Percentiles rank a stretch among this genome's conserved stretches.
phyloP scores from a whole-genome alignment of 1,140 invertebrate species.

The Lanistes nyassanus region DNA sequence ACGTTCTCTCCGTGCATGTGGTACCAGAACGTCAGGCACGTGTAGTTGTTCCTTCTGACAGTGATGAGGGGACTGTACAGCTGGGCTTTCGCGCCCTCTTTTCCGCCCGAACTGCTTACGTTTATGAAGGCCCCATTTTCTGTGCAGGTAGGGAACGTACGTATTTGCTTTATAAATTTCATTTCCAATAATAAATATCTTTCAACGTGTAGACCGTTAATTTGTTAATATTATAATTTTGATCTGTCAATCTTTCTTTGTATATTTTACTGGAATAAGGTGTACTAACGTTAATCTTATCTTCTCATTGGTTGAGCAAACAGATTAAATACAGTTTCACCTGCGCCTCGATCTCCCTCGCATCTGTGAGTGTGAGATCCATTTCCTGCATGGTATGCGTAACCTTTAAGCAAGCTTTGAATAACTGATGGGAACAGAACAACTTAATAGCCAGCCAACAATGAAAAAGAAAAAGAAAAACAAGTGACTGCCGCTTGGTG shows the following conservation, averaged over 20 bases:
- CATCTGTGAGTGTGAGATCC: too few relatives aligned
- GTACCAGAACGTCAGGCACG: constrained; percentile 61
- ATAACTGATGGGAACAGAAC: too few relatives aligned
- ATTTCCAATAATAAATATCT: background rate
- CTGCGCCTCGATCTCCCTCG: too few relatives aligned
- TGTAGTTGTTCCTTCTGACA: constrained; percentile 23
- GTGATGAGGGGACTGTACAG: constrained; percentile 49
- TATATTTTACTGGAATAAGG: too few relatives aligned
- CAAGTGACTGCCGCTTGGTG: background rate
- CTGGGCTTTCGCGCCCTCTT: constrained; percentile 46
- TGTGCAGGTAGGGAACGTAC: background rate
- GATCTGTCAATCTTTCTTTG: background rate
- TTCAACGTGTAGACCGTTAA: background rate
- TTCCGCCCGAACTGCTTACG: constrained; percentile 39
- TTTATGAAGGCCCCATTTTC: constrained; percentile 54
- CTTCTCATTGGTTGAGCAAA: too few relatives aligned
- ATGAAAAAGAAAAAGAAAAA: too few relatives aligned
- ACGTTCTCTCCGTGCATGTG: constrained; percentile 62
- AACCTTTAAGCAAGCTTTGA: too few relatives aligned
- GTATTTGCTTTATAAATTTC: too few relatives aligned
- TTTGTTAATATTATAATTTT: background rate
- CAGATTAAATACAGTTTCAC: too few relatives aligned
- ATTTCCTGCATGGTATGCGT: too few relatives aligned
- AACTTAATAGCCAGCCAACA: too few relatives aligned
- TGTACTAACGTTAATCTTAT: too few relatives aligned